Conservation (phyloP, 1,140 invertebrate genomes). For the Agrypnia vestita region DNA sequence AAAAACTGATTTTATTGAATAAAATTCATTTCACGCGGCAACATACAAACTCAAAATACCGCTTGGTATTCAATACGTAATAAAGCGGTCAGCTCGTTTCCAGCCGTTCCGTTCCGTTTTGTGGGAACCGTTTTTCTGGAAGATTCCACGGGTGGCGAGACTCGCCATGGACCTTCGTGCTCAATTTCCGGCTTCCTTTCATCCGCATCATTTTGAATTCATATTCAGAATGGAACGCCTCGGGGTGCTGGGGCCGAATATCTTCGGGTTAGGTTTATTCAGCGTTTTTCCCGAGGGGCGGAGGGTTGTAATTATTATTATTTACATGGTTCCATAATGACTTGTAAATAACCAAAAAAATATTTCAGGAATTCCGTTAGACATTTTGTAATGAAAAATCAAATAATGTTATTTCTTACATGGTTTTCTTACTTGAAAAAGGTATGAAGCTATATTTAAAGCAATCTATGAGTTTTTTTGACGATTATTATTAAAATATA, state of each 20-base stretch:
- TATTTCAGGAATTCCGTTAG: background rate
- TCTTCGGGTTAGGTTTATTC: constrained; percentile 5
- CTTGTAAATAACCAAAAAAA: background rate
- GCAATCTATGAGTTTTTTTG: too few relatives aligned
- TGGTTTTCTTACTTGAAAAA: too few relatives aligned
- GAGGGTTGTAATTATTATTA: background rate
- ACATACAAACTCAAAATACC: background rate
- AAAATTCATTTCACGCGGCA: background rate
- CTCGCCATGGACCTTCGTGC: constrained; percentile 29
- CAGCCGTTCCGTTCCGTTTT: constrained; percentile 9
- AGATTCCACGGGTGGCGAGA: background rate
- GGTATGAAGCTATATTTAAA: too few relatives aligned
- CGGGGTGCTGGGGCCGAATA: background rate
- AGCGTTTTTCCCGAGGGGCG: background rate
- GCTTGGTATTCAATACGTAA: constrained; percentile 9
- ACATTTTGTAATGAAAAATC: too few relatives aligned
- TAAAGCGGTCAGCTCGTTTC: constrained; percentile 22
- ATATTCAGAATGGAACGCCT: constrained; percentile 48
- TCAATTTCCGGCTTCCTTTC: constrained; percentile 59
- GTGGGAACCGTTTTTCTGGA: constrained; percentile 13
- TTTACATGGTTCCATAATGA: background rate
- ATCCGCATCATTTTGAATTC: constrained; percentile 52
- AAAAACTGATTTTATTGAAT: background rate
- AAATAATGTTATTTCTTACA: too few relatives aligned
- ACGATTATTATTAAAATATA: too few relatives aligned